Conservation (phyloP, 2,888 invertebrate genomes). For the Leucophora obtusa region DNA sequence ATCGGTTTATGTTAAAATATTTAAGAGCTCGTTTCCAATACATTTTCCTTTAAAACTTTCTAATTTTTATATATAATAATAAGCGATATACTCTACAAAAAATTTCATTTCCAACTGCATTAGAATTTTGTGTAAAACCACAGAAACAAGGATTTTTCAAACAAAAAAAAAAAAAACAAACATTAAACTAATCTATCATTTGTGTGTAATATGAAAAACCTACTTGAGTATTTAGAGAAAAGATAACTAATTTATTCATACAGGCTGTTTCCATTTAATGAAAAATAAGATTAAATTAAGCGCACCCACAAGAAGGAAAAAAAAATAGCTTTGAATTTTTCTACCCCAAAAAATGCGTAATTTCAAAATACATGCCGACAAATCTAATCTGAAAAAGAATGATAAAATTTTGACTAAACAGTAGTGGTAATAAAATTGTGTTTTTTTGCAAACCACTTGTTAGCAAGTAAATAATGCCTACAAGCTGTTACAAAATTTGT, state of each 20-base stretch:
- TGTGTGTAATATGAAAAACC: background rate
- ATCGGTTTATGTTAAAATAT: background rate
- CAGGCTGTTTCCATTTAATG: slow-evolving; percentile 58
- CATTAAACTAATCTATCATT: slow-evolving; percentile 46
- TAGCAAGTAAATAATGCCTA: slow-evolving; percentile 59
- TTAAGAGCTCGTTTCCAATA: background rate
- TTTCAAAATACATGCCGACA: background rate
- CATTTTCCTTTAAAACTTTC: background rate
- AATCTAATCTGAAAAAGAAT: slow-evolving; percentile 27
- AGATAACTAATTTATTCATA: slow-evolving; percentile 48
- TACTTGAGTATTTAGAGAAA: slow-evolving; percentile 24
- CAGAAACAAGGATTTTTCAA: slow-evolving; percentile 20
- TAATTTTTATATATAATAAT: background rate
- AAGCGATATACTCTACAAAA: slow-evolving; percentile 38
- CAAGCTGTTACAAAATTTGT: slow-evolving; percentile 59
- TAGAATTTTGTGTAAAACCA: slow-evolving; percentile 33
- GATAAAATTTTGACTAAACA: slow-evolving; percentile 3
- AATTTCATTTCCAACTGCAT: slow-evolving; percentile 30
- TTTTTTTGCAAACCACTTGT: slow-evolving; percentile 54
- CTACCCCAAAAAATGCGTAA: slow-evolving; percentile 7
- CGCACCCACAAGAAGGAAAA: slow-evolving; percentile 35
- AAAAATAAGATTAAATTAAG: slow-evolving; percentile 61
- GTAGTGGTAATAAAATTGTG: slow-evolving; percentile 11
- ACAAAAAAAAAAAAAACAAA: background rate
- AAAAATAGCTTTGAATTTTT: slow-evolving; percentile 1